Conservation (phyloP, 2,888 invertebrate genomes). For the Empis stercorea region DNA sequence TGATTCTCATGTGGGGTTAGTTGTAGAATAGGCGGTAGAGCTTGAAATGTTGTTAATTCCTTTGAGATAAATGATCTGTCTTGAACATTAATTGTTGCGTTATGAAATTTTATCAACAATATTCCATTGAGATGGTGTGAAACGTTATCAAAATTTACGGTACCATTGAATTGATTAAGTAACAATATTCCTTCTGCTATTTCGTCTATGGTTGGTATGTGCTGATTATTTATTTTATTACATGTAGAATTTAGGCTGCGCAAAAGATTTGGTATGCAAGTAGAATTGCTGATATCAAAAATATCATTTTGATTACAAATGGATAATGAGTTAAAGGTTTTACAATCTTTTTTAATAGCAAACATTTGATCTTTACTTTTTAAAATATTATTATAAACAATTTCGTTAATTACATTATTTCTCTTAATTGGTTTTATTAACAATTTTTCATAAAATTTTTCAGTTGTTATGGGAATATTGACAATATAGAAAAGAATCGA, state of each 20-base stretch:
- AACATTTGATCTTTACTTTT: constrained; percentile 1
- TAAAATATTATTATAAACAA: constrained; percentile 1
- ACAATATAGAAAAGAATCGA: neutral
- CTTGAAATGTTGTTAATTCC: constrained; percentile 1
- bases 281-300: constrained; percentile 6
- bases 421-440: constrained; percentile 2
- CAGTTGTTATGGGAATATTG: neutral
- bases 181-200: constrained; percentile 3
- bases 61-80: constrained; percentile 3
- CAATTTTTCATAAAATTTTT: neutral
- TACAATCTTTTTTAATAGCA: constrained; percentile 3
- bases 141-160: neutral
- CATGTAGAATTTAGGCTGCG: constrained; percentile 3
- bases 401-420: neutral
- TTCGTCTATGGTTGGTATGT: constrained; percentile 5
- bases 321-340: constrained; percentile 1
- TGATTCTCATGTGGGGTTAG: neutral
- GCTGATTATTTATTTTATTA: constrained; percentile 3
- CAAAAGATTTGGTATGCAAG: constrained; percentile 3
- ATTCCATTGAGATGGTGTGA: constrained; percentile 3
- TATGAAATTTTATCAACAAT: constrained; percentile 5
- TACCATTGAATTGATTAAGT: constrained; percentile 8
- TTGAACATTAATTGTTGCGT: constrained; percentile 3
- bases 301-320: constrained; percentile 9
- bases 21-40: constrained; percentile 5